A percentile compares a stretch with the other conserved stretches of the same genome.
These are phyloP conservation scores for Catocala nupta DNA, from an alignment of 2,888 invertebrate species.

Conservation along the genomic window DNA sequence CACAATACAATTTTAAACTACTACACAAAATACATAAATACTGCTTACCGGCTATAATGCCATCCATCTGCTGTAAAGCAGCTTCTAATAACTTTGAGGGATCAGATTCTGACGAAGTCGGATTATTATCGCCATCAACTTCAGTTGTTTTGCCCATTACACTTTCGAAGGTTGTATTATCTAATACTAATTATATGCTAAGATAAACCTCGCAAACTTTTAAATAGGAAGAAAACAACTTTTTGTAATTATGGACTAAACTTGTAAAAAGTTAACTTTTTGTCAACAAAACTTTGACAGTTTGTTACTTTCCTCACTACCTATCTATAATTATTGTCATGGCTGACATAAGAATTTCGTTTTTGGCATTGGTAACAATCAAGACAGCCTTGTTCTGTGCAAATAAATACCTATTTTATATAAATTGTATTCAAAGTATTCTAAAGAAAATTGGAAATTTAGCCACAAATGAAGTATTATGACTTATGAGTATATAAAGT, in stretches of 20 bases:
- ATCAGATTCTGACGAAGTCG: conserved; percentile 90
- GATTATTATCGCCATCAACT: conserved; percentile 84
- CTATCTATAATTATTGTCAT: conserved; percentile 13
- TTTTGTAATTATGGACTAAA: conserved; percentile 41
- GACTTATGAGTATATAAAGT: no score
- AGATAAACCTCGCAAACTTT: conserved; percentile 28
- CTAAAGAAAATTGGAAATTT: no score
- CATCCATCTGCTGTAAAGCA: conserved; percentile 96
- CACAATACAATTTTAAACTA: background rate
- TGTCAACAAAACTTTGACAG: conserved; percentile 77
- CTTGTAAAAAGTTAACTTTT: conserved; percentile 68
- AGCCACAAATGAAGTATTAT: no score
- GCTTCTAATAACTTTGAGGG: conserved; percentile 95
- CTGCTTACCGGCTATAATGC: conserved; percentile 92
- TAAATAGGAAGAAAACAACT: conserved; percentile 33
- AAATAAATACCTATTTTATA: no score
- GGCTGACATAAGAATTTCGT: conserved; percentile 20
- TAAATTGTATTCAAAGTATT: no score
- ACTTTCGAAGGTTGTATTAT: conserved; percentile 40
- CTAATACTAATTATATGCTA: conserved; percentile 4
- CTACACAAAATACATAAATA: background rate
- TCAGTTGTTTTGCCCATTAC: conserved; percentile 83
- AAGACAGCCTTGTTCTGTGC: no score
- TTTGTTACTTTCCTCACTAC: conserved; percentile 25
- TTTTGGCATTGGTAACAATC: background rate